Evolutionary conservation across 2,797 vertebrate species (phyloP).

Genomic region (Falco rusticolus): DNA sequence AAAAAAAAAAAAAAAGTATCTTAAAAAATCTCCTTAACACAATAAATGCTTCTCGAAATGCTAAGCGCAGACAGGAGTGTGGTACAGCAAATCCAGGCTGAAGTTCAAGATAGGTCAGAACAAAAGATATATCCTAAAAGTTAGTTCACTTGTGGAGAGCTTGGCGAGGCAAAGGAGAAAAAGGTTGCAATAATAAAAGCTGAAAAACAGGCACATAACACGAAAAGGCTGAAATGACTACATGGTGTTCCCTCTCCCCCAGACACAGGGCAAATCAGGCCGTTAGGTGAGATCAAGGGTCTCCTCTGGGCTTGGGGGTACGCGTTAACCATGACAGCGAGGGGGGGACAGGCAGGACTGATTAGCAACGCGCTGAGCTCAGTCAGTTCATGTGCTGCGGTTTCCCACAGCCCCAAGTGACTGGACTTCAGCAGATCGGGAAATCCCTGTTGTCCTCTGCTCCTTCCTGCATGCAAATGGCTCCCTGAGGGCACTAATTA

Average conservation of each 20-base stretch:
- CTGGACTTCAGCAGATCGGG: not conserved
- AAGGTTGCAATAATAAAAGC: not conserved
- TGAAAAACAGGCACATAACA: not conserved
- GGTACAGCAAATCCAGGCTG: not conserved
- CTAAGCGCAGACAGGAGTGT: not conserved
- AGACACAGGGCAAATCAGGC: not conserved
- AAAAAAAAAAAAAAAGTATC: not conserved
- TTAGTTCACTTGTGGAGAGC: not conserved
- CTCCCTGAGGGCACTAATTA: not conserved
- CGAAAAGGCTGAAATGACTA: not conserved
- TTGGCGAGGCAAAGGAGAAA: not conserved
- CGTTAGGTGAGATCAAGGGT: not conserved
- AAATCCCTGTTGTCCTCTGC: not conserved
- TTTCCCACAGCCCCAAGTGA: not conserved
- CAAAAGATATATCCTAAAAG: not conserved
- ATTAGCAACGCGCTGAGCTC: not conserved
- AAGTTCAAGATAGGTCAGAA: not conserved
- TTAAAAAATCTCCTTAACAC: not conserved
- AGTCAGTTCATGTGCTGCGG: not conserved
- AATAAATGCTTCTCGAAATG: not conserved
- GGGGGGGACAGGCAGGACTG: not conserved
- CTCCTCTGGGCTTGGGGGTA: not conserved
- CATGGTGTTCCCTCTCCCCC: not conserved
- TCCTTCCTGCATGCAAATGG: not conserved
- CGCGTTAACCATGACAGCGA: accelerated